phyloP scores from a whole-genome alignment of 2,888 invertebrate genomes.

The Pollenia labialis region DNA sequence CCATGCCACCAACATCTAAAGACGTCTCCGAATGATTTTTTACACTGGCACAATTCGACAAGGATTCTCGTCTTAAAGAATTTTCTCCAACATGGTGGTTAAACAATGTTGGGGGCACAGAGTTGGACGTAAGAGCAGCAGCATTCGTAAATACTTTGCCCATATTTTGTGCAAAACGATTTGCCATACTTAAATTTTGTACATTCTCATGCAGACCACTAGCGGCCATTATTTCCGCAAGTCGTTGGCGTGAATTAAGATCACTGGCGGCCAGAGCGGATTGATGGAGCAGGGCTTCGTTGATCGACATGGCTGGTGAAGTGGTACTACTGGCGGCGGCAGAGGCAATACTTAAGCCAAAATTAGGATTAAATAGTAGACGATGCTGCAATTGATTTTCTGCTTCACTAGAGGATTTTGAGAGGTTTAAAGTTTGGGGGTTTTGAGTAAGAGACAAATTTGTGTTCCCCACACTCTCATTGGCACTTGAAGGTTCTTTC shows the following conservation, averaged over 20 bases:
- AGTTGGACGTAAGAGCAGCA: slow-evolving; percentile 57
- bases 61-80: slow-evolving; percentile 30
- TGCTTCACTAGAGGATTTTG: slow-evolving; percentile 65
- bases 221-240: slow-evolving; percentile 67
- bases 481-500: slow-evolving; percentile 52
- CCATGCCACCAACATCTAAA: slow-evolving; percentile 81
- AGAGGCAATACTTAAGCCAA: slow-evolving; percentile 72
- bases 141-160: slow-evolving; percentile 71
- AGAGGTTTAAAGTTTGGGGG: slow-evolving; percentile 47
- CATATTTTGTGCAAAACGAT: slow-evolving; percentile 67
- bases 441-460: slow-evolving; percentile 10
- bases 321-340: slow-evolving; percentile 37
- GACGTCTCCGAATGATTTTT: slow-evolving; percentile 75
- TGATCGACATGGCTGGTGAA: slow-evolving; percentile 32
- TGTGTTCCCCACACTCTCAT: slow-evolving; percentile 20
- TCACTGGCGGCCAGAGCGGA: slow-evolving; percentile 74
- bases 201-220: slow-evolving; percentile 73
- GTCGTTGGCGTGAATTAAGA: slow-evolving; percentile 75
- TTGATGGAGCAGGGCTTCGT: slow-evolving; percentile 64
- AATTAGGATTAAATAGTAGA: slow-evolving; percentile 77
- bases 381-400: slow-evolving; percentile 77
- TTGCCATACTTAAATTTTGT: slow-evolving; percentile 60
- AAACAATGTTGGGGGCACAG: slow-evolving; percentile 61
- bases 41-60: slow-evolving; percentile 31
- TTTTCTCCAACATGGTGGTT: slow-evolving; percentile 72